A percentile compares a stretch with the other conserved stretches of the same genome.
These are phyloP conservation scores for Incurvaria masculella DNA, from an alignment of 2,888 invertebrate genomes.

Conservation along the genomic window DNA sequence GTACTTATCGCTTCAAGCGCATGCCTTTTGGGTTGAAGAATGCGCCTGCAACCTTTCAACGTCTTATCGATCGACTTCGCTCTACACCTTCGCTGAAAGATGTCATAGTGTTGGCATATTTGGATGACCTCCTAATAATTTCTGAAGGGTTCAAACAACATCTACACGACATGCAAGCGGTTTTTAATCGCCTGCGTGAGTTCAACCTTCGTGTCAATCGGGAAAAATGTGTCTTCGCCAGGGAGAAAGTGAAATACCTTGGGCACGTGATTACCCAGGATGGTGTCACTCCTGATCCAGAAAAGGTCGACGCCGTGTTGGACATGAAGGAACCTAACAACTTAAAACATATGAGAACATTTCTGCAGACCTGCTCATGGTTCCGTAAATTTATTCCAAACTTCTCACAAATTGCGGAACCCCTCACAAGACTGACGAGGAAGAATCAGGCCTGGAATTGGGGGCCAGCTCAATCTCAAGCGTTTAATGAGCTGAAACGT, in stretches of 20 bases:
- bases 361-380: constrained; percentile 18
- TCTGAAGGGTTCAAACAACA: constrained; percentile 13
- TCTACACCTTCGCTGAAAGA: constrained; percentile 3
- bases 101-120: constrained; percentile 13
- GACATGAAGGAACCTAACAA: constrained; percentile 4
- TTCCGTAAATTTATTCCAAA: constrained; percentile 15
- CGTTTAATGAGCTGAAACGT: constrained; percentile 14
- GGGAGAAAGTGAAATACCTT: background rate
- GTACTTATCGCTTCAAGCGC: constrained; percentile 21
- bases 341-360: constrained; percentile 12
- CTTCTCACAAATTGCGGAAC: constrained; percentile 18
- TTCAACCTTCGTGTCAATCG: constrained; percentile 12
- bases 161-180: constrained; percentile 10
- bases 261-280: constrained; percentile 4
- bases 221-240: constrained; percentile 3
- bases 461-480: constrained; percentile 13
- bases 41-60: constrained; percentile 23
- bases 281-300: constrained; percentile 14
- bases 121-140: constrained; percentile 17
- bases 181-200: constrained; percentile 6
- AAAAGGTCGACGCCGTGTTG: constrained; percentile 14
- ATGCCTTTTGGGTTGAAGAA: constrained; percentile 25
- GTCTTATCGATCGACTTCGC: constrained; percentile 18
- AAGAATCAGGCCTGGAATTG: constrained; percentile 22
- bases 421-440: constrained; percentile 20